Conservation (phyloP, 1,140 invertebrate species). For the Triops cancriformis region DNA sequence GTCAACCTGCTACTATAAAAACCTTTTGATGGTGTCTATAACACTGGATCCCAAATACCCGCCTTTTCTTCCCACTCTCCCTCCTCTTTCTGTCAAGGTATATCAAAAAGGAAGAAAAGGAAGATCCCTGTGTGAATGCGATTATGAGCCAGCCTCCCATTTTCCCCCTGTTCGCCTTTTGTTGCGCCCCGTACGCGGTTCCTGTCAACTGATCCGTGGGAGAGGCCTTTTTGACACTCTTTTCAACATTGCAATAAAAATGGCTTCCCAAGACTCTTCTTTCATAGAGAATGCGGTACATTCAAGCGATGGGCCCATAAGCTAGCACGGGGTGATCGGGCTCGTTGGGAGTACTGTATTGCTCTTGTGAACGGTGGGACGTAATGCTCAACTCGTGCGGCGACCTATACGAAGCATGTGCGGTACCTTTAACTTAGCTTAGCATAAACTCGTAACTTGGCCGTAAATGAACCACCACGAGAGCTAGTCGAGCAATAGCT, state of each 20-base stretch:
- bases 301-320: too few species aligned
- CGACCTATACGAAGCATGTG: neutral
- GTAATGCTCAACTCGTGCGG: neutral
- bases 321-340: too few species aligned
- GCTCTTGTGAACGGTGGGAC: neutral
- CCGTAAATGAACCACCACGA: neutral
- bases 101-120: neutral
- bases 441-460: neutral
- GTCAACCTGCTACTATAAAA: neutral
- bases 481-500: too few species aligned
- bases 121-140: neutral
- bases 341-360: neutral
- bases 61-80: neutral
- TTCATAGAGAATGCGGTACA: too few species aligned
- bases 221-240: neutral
- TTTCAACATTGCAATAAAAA: neutral
- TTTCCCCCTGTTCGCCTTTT: neutral
- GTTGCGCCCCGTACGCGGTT: neutral
- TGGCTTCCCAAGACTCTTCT: neutral
- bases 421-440: neutral
- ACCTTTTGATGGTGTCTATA: neutral
- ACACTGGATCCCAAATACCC: neutral
- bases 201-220: neutral
- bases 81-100: neutral
- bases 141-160: neutral